Base-by-base conservation (phyloP, 2,113 vertebrate species). In the Columba janthina region DNA sequence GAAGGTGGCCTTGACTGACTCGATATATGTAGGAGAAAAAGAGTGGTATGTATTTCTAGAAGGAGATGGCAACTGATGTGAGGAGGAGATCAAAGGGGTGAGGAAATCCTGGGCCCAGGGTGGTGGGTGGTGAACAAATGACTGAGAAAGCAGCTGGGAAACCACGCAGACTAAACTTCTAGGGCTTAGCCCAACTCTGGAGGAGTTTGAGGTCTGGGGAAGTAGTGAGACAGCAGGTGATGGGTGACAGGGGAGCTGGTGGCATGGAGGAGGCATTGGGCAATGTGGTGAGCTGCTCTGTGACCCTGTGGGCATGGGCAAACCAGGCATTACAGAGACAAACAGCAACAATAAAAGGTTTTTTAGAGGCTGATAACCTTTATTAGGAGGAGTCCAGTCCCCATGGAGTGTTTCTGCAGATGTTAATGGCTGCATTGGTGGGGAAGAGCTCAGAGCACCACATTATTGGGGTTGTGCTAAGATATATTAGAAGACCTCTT, bases 41-140 rank as follows among this genome's bases (percentile, higher is more conserved):
- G 12, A 58, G 21, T 1, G 20, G 26, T 0, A 2, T 15, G 15
- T 19, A 2, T 3, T 61, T 18, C 15, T 20, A 67, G 72, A 34
- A 83, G 60, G 38, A 61, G 21, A 32, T 6, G 36, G 14, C 8
- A 46, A 6, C 1, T 0, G 0, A 9, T 1, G 2, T 9, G 34
- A 44, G 22, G 8, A 25, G 11, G 32, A 42, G 36, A 61, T 24
- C 15, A 21, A 21, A 11, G 29, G 26, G 6, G 12, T 6, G 6
- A 13, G 58, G 34, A 78, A 50, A 53, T 42, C 12, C 4, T 26
- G 12, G 48, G 29, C 3, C 8, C 0, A 9, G 50, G 10, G 3
- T 25, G 32, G 29, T 57, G 25, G 2, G 4, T 70, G n/a, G 19
- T 16, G 56, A 19, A 34, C 3, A 24, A 38, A 8, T n/a, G 26